Evolutionary conservation across 1,140 invertebrate genomes (phyloP).

Genomic region (Geopemphigus sp.): DNA sequence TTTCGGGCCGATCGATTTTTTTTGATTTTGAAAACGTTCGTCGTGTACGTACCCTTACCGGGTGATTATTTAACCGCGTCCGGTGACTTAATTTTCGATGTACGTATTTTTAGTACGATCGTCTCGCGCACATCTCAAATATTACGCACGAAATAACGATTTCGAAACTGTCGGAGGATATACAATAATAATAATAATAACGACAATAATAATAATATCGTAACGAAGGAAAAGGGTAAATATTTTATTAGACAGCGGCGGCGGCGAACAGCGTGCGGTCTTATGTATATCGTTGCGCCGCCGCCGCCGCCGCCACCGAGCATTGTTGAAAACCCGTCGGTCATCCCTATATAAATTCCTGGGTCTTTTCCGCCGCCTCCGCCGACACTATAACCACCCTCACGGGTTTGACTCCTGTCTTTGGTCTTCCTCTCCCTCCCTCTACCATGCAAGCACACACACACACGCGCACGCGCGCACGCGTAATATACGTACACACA

Average conservation of each 20-base stretch:
- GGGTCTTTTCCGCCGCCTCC: constrained; percentile 19
- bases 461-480: background rate
- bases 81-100: no score
- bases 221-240: background rate
- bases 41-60: no score
- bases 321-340: constrained; percentile 42
- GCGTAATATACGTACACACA: background rate
- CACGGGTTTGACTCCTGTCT: constrained; percentile 22
- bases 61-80: no score
- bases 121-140: no score
- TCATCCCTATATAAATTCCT: constrained; percentile 40
- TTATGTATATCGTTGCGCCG: background rate
- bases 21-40: no score
- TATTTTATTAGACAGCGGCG: background rate
- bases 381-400: background rate
- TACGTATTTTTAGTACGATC: no score
- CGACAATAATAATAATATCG: background rate
- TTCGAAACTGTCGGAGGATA: no score
- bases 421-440: background rate
- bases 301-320: no score
- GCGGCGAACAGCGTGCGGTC: no score
- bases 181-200: background rate
- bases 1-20: no score
- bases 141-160: no score
- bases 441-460: constrained; percentile 4